A percentile compares a stretch with the other conserved stretches of the same genome.
Evolutionary conservation across 2,888 invertebrate genomes (phyloP).

Genomic region (Epinotia demarniana): DNA sequence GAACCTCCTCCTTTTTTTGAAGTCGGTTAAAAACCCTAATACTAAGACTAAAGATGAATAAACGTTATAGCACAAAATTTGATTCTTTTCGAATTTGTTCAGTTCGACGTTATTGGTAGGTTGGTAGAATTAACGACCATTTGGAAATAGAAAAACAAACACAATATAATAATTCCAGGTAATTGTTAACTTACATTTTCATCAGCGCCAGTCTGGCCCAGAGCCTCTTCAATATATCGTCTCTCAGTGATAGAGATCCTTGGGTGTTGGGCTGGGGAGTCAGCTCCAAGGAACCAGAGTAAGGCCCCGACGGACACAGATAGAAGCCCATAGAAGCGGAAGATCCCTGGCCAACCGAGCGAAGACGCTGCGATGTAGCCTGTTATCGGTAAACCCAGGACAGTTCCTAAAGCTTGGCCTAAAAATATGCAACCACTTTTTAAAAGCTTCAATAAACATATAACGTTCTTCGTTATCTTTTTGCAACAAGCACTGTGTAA

Average conservation of each 20-base stretch:
- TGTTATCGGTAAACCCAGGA: constrained; percentile 88
- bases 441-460: not conserved
- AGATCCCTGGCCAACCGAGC: constrained; percentile 91
- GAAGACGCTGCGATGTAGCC: constrained; percentile 88
- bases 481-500: too few species aligned
- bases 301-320: constrained; percentile 84
- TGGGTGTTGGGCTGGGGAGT: constrained; percentile 87
- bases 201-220: constrained; percentile 67
- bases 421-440: constrained; percentile 49
- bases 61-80: too few species aligned
- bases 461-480: too few species aligned
- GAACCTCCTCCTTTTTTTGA: too few species aligned
- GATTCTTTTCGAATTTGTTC: too few species aligned
- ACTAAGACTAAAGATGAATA: too few species aligned
- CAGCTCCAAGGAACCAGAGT: constrained; percentile 86
- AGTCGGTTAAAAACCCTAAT: too few species aligned
- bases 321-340: constrained; percentile 88
- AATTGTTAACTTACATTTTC: not conserved
- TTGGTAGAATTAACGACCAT: not conserved
- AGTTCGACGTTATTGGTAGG: too few species aligned
- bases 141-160: not conserved
- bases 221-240: constrained; percentile 87
- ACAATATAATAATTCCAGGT: too few species aligned
- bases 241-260: constrained; percentile 87
- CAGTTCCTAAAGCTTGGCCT: constrained; percentile 92